A percentile compares a stretch with the other conserved stretches of the same genome.
Conservation (phyloP, 2,888 invertebrate species). For the Hirtodrosophila confusa region DNA sequence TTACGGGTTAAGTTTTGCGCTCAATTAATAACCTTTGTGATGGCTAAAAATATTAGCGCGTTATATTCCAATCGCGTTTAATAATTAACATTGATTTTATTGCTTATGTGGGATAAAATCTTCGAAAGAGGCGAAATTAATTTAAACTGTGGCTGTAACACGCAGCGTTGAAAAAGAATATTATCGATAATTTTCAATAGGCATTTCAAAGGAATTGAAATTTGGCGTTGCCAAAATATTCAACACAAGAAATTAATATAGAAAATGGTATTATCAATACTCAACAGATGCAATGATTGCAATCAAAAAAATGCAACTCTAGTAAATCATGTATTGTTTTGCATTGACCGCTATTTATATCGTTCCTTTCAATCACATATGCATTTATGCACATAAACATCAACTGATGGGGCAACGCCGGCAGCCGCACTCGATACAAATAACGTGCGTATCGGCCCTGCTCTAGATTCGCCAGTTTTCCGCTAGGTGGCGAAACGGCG, state of each 20-base stretch:
- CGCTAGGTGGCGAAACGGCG: slow-evolving; percentile 77
- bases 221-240: too few species aligned
- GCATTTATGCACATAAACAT: slow-evolving; percentile 8
- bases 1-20: slow-evolving; percentile 2
- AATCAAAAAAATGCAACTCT: too few species aligned
- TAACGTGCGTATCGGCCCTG: slow-evolving; percentile 37
- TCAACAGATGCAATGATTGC: too few species aligned
- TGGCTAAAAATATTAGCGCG: background rate
- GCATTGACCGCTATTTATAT: too few species aligned
- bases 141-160: slow-evolving; percentile 73
- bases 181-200: slow-evolving; percentile 27
- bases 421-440: slow-evolving; percentile 32
- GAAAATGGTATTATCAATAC: too few species aligned
- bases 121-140: slow-evolving; percentile 62
- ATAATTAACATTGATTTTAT: slow-evolving; percentile 13
- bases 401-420: slow-evolving; percentile 27
- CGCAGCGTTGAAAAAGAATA: slow-evolving; percentile 57
- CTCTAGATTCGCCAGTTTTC: slow-evolving; percentile 62
- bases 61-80: slow-evolving; percentile 12
- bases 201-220: slow-evolving; percentile 19
- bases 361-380: background rate
- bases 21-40: background rate
- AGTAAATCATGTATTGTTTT: too few species aligned
- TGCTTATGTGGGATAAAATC: slow-evolving; percentile 20
- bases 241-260: too few species aligned